A percentile compares a stretch with the other conserved stretches of the same genome.
Evolutionary conservation across 35 echinoderm and acorn worm species (phyloP).

Genomic region (Anneissia japonica): DNA sequence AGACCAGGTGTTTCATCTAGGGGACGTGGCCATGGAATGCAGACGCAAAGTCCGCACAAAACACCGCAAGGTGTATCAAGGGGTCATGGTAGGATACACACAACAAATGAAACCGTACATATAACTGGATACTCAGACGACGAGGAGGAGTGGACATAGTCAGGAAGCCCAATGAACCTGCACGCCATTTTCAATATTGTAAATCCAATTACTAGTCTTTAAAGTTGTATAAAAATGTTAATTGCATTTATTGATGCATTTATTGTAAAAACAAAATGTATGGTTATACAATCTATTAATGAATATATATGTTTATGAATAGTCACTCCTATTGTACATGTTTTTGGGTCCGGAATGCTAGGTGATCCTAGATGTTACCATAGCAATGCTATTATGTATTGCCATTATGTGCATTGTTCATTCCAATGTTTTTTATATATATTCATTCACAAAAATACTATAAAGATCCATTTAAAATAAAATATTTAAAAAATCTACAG

Average conservation of each 20-base stretch:
- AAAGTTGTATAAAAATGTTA: not conserved
- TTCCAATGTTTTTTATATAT: not conserved
- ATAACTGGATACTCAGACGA: conserved; percentile 76
- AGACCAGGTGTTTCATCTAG: conserved; percentile 62
- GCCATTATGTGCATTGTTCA: not conserved
- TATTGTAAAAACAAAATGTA: not conserved
- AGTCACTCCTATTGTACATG: not conserved
- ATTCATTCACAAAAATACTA: not conserved
- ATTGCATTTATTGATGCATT: not conserved
- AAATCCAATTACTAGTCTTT: not conserved
- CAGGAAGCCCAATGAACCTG: not conserved
- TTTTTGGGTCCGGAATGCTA: not conserved
- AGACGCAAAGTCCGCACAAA: conserved; percentile 80
- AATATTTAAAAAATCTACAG: too few relatives aligned
- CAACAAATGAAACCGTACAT: conserved; percentile 63
- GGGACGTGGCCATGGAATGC: conserved; percentile 89
- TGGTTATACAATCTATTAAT: conserved; percentile 2
- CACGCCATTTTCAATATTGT: not conserved
- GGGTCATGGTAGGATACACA: conserved; percentile 70
- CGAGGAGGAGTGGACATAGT: conserved; percentile 48
- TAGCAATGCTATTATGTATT: not conserved
- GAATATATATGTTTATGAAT: conserved; percentile 3
- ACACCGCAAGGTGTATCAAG: conserved; percentile 65
- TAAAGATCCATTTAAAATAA: not conserved
- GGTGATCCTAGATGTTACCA: not conserved